phyloP scores from a whole-genome alignment of 2,113 vertebrate species.

The Galeopterus variegatus region DNA sequence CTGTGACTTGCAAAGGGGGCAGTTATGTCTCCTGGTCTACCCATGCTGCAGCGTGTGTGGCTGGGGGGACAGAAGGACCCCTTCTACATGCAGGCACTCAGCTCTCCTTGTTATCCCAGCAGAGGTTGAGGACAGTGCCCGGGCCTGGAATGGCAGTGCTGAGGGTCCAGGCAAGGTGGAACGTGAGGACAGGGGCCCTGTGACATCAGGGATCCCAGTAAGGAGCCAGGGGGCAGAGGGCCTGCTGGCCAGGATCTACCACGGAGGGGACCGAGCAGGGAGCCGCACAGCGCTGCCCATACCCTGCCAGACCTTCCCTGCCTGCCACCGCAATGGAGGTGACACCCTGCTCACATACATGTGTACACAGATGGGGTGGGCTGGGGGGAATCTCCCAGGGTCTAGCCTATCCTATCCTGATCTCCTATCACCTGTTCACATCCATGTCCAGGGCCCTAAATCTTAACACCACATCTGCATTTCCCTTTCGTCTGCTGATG shows the following conservation, averaged over 20 bases:
- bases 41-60: neutral
- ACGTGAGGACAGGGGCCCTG: conserved; percentile 89
- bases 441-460: neutral
- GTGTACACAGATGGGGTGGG: neutral
- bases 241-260: conserved; percentile 90
- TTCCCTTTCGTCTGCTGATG: neutral
- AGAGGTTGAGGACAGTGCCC: conserved; percentile 89
- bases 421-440: no score
- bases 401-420: neutral
- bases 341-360: neutral
- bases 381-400: neutral
- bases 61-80: neutral
- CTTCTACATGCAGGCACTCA: conserved; percentile 23
- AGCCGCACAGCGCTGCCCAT: conserved; percentile 90
- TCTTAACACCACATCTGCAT: neutral
- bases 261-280: conserved; percentile 81
- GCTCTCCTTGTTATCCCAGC: conserved; percentile 67
- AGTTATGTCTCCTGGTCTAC: neutral
- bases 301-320: conserved; percentile 95
- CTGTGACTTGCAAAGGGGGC: neutral
- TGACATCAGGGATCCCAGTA: conserved; percentile 92
- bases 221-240: conserved; percentile 90
- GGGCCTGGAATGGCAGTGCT: conserved; percentile 91
- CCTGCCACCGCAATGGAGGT: conserved; percentile 95
- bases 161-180: conserved; percentile 90